Base-by-base conservation (phyloP, 2,113 vertebrate genomes). In the Notothenia coriiceps region DNA sequence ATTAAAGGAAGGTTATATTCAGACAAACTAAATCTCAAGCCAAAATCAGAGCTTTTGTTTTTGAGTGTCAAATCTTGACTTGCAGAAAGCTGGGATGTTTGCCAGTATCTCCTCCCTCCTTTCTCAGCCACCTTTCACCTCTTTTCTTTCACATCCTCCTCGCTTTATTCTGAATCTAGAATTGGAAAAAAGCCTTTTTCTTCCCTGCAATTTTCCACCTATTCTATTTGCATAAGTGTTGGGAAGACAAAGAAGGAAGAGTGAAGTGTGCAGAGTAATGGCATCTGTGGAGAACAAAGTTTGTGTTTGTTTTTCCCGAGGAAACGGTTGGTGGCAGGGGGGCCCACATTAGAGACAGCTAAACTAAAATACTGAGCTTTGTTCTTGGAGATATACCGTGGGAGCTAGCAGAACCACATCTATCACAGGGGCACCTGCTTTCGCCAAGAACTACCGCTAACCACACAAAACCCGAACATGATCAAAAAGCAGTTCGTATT, bases 51-150 rank as follows among this genome's bases (percentile, higher is more conserved):
- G 55, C 66, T 75, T 83, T 82, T 44, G 43, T 68, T n/a, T 52
- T 50, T 1, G 18, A 67, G 70, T 61, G 63, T 88, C 67, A 77
- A 79, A 89, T 83, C 80, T 90, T 79, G 69, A 90, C 77, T 84
- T 88, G 86, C 43, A 84, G 56, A 84, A 40, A 50, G 59, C 72
- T 47, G 43, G 84, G 77, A 85, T 6, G 15, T 22, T 17, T 77
- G 86, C 90, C 91, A 92, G 80, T 44, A 25, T 70, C 79, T 84
- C 80, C 76, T 77, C 86, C 88, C 83, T 84, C 66, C 67, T 13
- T 77, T 78, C 66, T 64, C 25, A 57, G 59, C 35, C 66, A 85
- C 89, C 86, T 92, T 88, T 83, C 83, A 82, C 83, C 86, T 76
- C 40, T 73, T 79, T 84, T 67, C 63, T 63, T 62, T 68, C 33